phyloP scores from a whole-genome alignment of 1,140 invertebrate species.

The Stegodyphus dumicola region DNA sequence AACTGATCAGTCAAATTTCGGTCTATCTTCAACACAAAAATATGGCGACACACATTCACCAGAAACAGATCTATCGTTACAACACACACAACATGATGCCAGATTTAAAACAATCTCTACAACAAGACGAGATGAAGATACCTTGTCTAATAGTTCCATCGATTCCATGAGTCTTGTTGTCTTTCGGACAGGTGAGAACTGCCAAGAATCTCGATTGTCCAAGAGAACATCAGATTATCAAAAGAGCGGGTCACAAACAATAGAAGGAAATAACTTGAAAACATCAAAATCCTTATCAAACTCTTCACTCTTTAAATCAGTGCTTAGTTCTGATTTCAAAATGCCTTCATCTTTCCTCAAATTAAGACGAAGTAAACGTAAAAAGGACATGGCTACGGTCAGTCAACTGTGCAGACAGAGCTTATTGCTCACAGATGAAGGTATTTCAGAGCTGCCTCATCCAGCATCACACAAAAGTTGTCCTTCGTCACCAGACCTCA shows the following conservation, averaged over 20 bases:
- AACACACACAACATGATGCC: neutral
- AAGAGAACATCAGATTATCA: constrained; percentile 3
- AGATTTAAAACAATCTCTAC: neutral
- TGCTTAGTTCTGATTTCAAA: constrained; percentile 39
- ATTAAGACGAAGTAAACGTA: constrained; percentile 34
- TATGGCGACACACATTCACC: neutral
- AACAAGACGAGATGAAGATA: neutral
- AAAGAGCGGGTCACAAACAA: neutral
- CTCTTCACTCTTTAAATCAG: constrained; percentile 45
- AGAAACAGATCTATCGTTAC: neutral
- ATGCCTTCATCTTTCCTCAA: constrained; percentile 20
- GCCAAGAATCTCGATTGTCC: constrained; percentile 32
- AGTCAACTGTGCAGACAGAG: constrained; percentile 49
- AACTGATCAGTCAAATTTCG: neutral
- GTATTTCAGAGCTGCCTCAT: neutral
- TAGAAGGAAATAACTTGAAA: constrained; percentile 15
- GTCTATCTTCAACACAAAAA: neutral
- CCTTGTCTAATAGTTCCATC: constrained; percentile 25
- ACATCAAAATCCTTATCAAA: constrained; percentile 46
- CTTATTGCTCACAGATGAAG: constrained; percentile 16
- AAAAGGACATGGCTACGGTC: constrained; percentile 51
- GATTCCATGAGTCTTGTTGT: constrained; percentile 46
- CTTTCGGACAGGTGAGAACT: constrained; percentile 30
- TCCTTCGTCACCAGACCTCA: constrained; percentile 49
- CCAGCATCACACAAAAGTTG: constrained; percentile 38